Evolutionary conservation across 1,140 invertebrate species (phyloP).

Genomic region (Drosophila setifemur): DNA sequence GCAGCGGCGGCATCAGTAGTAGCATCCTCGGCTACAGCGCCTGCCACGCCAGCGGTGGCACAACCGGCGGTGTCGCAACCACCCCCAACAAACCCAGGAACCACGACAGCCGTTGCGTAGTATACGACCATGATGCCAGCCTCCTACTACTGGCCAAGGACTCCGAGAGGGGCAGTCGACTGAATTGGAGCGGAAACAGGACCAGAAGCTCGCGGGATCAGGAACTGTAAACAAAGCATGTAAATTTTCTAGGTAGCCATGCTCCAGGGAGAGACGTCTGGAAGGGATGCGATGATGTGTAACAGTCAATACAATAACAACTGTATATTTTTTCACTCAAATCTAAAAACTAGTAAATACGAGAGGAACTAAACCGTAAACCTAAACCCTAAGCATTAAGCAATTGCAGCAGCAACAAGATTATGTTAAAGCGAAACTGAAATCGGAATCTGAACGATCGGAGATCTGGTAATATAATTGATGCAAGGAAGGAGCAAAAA

Average conservation of each 20-base stretch:
- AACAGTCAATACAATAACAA: conserved; percentile 61
- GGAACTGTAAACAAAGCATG: conserved; percentile 43
- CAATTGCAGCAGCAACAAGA: conserved; percentile 20
- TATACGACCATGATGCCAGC: conserved; percentile 77
- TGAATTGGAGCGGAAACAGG: conserved; percentile 7
- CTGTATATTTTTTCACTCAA: conserved; percentile 79
- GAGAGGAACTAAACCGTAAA: conserved; percentile 29
- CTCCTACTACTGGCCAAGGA: conserved; percentile 65
- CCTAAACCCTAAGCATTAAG: conserved; percentile 36
- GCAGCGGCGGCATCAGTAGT: conserved; percentile 10
- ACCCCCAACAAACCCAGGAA: conserved; percentile 68
- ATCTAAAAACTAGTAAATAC: conserved; percentile 69
- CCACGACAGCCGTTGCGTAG: conserved; percentile 82
- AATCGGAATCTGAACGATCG: conserved; percentile 1
- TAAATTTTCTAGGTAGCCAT: conserved; percentile 49
- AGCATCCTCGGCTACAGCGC: conserved; percentile 31
- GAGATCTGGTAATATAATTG: neutral
- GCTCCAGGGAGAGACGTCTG: conserved; percentile 1
- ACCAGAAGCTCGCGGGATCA: neutral
- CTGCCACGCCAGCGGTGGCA: conserved; percentile 33
- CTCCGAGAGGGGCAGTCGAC: conserved; percentile 39
- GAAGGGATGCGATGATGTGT: conserved; percentile 3
- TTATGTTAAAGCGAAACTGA: neutral
- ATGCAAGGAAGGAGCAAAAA: conserved; percentile 2
- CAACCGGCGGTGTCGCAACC: conserved; percentile 61